A percentile compares a stretch with the other conserved stretches of the same genome.
These are phyloP conservation scores for Standfussiana lucernea DNA, from an alignment of 2,888 invertebrate species.

Conservation along the genomic window DNA sequence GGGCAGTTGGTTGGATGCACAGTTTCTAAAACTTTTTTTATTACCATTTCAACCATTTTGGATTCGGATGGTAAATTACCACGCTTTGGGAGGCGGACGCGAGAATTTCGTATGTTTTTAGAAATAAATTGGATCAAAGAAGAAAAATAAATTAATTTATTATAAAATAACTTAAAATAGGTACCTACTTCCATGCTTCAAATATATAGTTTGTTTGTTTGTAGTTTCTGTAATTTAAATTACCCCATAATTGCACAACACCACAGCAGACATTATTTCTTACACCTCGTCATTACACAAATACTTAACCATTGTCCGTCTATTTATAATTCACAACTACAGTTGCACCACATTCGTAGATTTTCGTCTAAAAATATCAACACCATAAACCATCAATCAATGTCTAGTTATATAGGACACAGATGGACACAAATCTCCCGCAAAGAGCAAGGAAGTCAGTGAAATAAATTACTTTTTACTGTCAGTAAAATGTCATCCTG, in stretches of 20 bases:
- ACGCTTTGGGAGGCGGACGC: conserved; percentile 30
- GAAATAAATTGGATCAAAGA: background rate
- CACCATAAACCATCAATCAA: conserved; percentile 54
- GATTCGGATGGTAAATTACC: conserved; percentile 41
- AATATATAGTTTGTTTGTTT: background rate
- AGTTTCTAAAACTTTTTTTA: conserved; percentile 79
- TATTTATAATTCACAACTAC: conserved; percentile 45
- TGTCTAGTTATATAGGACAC: conserved; percentile 52
- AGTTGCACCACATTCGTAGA: conserved; percentile 26
- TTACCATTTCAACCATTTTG: conserved; percentile 45
- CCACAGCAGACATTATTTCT: background rate
- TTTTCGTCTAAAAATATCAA: conserved; percentile 30
- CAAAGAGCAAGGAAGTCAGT: conserved; percentile 5
- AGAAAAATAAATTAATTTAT: background rate
- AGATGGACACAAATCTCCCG: conserved; percentile 50
- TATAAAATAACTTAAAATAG: background rate
- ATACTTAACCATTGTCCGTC: background rate
- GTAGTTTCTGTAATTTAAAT: background rate
- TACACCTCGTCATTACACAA: too few species aligned
- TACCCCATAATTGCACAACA: background rate
- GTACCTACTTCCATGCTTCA: background rate
- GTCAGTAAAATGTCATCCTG: background rate
- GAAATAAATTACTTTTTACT: background rate
- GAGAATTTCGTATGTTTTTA: background rate
- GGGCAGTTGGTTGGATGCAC: conserved; percentile 86